phyloP scores from a whole-genome alignment of 1,140 invertebrate genomes.

The Zaprionus lachaisei region DNA sequence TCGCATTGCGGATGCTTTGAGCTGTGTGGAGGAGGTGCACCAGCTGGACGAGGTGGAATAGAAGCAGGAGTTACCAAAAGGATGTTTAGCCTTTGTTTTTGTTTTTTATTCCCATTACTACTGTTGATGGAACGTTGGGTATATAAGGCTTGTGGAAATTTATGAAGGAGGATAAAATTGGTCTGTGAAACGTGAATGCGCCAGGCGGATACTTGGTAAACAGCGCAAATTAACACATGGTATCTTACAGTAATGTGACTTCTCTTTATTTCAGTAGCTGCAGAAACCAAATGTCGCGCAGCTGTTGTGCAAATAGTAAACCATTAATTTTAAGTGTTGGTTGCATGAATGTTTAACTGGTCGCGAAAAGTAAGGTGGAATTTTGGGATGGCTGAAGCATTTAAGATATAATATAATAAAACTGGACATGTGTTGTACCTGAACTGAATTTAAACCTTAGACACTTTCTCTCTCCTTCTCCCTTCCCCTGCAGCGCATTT shows the following conservation, averaged over 20 bases:
- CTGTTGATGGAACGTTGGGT: background rate
- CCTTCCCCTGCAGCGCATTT: background rate
- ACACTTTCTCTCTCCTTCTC: no score
- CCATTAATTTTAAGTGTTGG: slow-evolving; percentile 78
- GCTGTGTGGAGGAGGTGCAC: background rate
- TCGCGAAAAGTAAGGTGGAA: background rate
- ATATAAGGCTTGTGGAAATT: background rate
- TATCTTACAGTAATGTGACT: background rate
- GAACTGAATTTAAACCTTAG: background rate
- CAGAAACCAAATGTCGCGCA: slow-evolving; percentile 57
- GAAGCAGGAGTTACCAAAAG: slow-evolving; percentile 40
- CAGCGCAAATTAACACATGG: background rate
- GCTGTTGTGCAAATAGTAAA: slow-evolving; percentile 76
- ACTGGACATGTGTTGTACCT: background rate
- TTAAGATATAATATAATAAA: background rate
- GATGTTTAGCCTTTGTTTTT: slow-evolving; percentile 31
- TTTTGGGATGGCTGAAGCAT: background rate
- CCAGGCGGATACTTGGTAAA: no score
- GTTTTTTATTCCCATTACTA: background rate
- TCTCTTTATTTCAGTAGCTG: slow-evolving; percentile 15
- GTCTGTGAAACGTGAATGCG: no score
- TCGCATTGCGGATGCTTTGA: slow-evolving; percentile 27
- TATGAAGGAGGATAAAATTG: no score
- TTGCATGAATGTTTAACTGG: background rate
- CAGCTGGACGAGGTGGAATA: background rate